phyloP scores from a whole-genome alignment of 2,113 vertebrate species.

The Gopherus flavomarginatus region DNA sequence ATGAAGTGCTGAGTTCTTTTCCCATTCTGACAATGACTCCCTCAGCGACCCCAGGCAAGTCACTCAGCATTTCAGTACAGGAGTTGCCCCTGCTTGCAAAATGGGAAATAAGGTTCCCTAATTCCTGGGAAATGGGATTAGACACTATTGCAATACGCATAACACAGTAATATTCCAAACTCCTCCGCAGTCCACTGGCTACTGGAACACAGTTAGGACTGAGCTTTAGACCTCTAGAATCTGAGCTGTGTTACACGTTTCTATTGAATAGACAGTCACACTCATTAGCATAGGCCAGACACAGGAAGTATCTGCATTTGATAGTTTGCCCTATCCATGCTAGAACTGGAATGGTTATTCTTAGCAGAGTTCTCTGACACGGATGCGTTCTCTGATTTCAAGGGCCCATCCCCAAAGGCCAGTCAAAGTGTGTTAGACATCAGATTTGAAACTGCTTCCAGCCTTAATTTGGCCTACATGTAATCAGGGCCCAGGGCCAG shows the following conservation, averaged over 20 bases:
- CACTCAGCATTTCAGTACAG: background rate
- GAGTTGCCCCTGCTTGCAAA: background rate
- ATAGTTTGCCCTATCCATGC: background rate
- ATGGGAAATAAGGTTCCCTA: rapidly evolving
- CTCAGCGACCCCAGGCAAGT: background rate
- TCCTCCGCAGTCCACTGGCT: background rate
- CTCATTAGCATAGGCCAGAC: background rate
- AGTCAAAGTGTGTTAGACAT: background rate
- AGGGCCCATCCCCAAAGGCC: background rate
- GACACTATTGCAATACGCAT: background rate
- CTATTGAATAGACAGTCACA: background rate
- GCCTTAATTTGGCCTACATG: background rate
- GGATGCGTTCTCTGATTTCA: background rate
- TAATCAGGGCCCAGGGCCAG: background rate
- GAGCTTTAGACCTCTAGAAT: background rate
- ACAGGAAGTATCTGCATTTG: background rate
- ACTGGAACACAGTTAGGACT: background rate
- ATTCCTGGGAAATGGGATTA: background rate
- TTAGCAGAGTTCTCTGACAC: background rate
- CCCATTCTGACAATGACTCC: background rate
- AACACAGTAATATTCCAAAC: background rate
- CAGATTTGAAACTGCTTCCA: background rate
- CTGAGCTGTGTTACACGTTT: background rate
- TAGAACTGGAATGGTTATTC: background rate
- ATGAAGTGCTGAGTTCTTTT: background rate